Evolutionary conservation across 2,113 vertebrate genomes (phyloP).

Genomic region (Sylvia atricapilla): DNA sequence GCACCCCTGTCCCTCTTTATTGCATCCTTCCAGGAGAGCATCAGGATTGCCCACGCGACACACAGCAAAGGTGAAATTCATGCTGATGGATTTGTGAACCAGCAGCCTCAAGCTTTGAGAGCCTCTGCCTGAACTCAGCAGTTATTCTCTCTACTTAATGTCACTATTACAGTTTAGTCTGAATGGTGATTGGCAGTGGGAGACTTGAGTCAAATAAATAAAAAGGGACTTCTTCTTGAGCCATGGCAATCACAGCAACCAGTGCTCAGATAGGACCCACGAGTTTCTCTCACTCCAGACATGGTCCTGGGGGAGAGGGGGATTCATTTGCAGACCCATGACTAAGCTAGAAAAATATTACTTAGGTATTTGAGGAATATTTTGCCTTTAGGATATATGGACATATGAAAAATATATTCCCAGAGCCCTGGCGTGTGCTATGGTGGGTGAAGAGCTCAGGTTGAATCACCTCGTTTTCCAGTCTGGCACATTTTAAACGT

Average conservation of each 20-base stretch:
- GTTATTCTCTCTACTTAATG: background rate
- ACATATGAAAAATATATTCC: background rate
- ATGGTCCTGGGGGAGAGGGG: background rate
- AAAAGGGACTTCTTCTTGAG: background rate
- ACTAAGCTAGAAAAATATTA: background rate
- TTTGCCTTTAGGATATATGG: background rate
- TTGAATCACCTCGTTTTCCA: background rate
- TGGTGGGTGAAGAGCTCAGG: background rate
- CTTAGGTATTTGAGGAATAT: background rate
- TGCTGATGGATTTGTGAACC: background rate
- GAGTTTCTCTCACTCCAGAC: background rate
- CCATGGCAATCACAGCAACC: rapidly evolving
- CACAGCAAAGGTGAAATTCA: rapidly evolving
- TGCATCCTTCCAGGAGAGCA: background rate
- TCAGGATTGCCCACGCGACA: rapidly evolving
- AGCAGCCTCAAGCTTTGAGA: background rate
- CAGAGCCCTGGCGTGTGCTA: background rate
- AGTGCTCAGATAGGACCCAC: background rate
- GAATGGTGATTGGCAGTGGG: background rate
- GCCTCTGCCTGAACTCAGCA: background rate
- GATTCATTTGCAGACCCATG: background rate
- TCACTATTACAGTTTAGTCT: background rate
- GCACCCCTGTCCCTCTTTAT: rapidly evolving
- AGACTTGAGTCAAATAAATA: background rate
- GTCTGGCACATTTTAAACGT: rapidly evolving